A percentile compares a stretch with the other conserved stretches of the same genome.
Evolutionary conservation across 2,113 vertebrate genomes (phyloP).

Genomic region (Mungos mungo): DNA sequence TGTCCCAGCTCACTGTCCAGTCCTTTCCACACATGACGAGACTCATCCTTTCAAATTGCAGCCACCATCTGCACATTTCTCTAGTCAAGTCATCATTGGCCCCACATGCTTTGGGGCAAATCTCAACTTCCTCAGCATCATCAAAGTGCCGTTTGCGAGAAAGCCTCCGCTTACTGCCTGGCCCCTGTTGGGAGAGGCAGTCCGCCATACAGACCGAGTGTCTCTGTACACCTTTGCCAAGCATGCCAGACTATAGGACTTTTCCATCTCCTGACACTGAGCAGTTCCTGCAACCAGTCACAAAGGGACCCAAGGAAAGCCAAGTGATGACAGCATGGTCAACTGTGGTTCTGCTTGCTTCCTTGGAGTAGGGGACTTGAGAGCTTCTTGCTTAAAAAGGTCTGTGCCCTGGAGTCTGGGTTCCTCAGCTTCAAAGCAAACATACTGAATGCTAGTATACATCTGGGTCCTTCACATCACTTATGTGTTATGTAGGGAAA

Average conservation of each 20-base stretch:
- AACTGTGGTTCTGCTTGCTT: background rate
- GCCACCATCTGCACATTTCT: background rate
- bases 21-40: background rate
- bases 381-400: background rate
- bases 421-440: background rate
- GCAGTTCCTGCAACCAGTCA: background rate
- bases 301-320: background rate
- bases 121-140: background rate
- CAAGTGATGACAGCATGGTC: background rate
- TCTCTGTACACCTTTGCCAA: background rate
- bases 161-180: background rate
- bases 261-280: background rate
- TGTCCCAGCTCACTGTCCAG: background rate
- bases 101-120: background rate
- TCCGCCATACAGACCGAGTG: background rate
- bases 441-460: background rate
- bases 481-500: accelerated
- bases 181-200: background rate
- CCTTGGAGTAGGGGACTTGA: background rate
- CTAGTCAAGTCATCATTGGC: background rate
- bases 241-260: background rate
- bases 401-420: background rate
- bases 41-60: background rate
- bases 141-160: background rate
- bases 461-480: background rate